Evolutionary conservation across 2,888 invertebrate genomes (phyloP).

Genomic region (Ptilodon capucinus): DNA sequence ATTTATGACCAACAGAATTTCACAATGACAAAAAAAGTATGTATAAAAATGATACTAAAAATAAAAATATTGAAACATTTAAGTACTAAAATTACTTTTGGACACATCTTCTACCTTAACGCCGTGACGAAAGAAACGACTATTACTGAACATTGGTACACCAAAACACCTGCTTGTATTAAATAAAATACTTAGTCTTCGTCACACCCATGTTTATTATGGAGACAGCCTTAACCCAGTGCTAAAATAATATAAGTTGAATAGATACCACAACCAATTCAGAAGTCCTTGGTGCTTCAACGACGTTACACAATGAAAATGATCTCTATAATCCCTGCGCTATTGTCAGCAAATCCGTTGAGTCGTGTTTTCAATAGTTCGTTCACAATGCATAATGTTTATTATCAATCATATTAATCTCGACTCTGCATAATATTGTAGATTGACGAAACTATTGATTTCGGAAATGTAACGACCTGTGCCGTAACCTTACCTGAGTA

Average conservation of each 20-base stretch:
- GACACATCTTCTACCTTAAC: too few relatives aligned
- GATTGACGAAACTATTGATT: conserved; percentile 14
- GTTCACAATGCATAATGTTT: conserved; percentile 47
- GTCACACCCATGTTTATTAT: neutral
- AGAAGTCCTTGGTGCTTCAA: neutral
- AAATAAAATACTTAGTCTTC: neutral
- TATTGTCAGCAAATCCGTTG: conserved; percentile 40
- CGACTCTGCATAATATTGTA: conserved; percentile 14
- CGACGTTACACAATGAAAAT: conserved; percentile 26
- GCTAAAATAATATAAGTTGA: neutral
- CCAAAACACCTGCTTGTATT: neutral
- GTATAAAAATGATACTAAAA: too few relatives aligned
- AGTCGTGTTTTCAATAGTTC: conserved; percentile 36
- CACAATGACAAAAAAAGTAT: too few relatives aligned
- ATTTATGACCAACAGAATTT: too few relatives aligned
- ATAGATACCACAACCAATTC: neutral
- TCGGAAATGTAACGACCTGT: conserved; percentile 1
- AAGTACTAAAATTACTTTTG: too few relatives aligned
- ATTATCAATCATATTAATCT: conserved; percentile 48
- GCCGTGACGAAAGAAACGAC: too few relatives aligned
- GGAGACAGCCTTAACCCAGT: too few relatives aligned
- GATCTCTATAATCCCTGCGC: conserved; percentile 36
- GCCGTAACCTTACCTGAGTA: conserved; percentile 12
- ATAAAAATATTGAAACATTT: too few relatives aligned
- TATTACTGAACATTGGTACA: neutral